Base-by-base conservation (phyloP, 2,888 invertebrate species). In the Athrips mouffetella region DNA sequence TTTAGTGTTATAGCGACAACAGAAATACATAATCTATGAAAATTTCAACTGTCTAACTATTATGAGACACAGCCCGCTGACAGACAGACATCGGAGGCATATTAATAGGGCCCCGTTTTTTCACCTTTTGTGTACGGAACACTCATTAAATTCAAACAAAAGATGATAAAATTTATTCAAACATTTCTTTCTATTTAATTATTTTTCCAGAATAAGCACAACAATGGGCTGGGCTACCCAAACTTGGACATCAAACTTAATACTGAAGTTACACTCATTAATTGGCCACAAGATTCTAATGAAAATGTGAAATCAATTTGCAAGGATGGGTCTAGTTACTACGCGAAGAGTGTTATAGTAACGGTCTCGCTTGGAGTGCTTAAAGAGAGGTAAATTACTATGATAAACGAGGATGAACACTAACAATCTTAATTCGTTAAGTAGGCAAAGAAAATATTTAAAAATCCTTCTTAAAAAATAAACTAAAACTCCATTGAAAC, bases 331-430 rank as follows among this genome's bases (percentile, higher is more conserved):
- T 63, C 80, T 1, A 54, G 59, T 0, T 91, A 89, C 55, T 67
- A 60, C 16, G 92, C 92, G 0, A 90, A 91, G 58, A 91, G 91
- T 62, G 91, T 92, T 1, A 90, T 95, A 20, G 78, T 93, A 0
- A 94, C 94, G 0, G 82, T 91, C 0, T 92, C 94, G 0, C 67
- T 94, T 0, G 94, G 94, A 0, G 92, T 92, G 0, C 74, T 94
- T 13, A 94, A 94, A 65, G 88, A 89, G 16, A 76, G 76, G 86
- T 85, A 53, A 54, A 60, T 49, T 4, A 25, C n/a, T n/a, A n/a
- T n/a, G n/a, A n/a, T n/a, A n/a, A n/a, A n/a, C n/a, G n/a, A n/a
- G n/a, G n/a, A n/a, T n/a, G n/a, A n/a, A n/a, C n/a, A n/a, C n/a
- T n/a, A n/a, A n/a, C n/a, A n/a, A n/a, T n/a, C n/a, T n/a, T n/a